These are phyloP conservation scores for Cataglyphis albicans DNA, from an alignment of 2,888 invertebrate genomes.

Conservation along the genomic window DNA sequence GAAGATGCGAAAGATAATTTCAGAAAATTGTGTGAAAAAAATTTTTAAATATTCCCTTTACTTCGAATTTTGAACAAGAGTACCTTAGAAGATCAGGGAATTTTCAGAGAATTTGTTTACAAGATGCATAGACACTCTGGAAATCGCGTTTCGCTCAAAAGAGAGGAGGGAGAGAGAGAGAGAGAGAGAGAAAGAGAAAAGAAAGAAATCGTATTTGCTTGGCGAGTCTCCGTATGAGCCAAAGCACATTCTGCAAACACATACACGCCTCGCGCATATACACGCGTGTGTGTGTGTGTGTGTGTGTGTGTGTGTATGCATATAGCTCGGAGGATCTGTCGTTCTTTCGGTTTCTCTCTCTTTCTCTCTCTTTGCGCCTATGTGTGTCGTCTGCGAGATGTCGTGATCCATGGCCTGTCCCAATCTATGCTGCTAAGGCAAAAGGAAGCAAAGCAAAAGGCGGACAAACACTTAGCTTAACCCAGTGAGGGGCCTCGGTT, in stretches of 20 bases:
- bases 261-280: not conserved
- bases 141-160: not conserved
- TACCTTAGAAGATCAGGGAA: too few species aligned
- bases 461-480: slow-evolving; percentile 81
- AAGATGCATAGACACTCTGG: too few species aligned
- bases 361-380: slow-evolving; percentile 42
- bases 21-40: too few species aligned
- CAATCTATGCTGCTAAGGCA: slow-evolving; percentile 79
- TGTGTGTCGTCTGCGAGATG: slow-evolving; percentile 70
- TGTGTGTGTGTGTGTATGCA: not conserved
- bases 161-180: not conserved
- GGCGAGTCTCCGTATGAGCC: slow-evolving; percentile 9
- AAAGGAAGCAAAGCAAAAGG: slow-evolving; percentile 80
- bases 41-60: too few species aligned
- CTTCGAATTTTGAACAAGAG: too few species aligned
- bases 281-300: too few species aligned
- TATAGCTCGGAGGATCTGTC: slow-evolving; percentile 29
- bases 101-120: too few species aligned
- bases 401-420: slow-evolving; percentile 81
- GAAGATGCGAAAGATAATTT: too few species aligned
- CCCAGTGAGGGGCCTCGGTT: slow-evolving; percentile 81
- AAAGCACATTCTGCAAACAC: slow-evolving; percentile 36
- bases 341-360: slow-evolving; percentile 20
- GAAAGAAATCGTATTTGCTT: not conserved
- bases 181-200: not conserved